phyloP scores from a whole-genome alignment of 2,113 vertebrate genomes.

The Boleophthalmus pectinirostris region DNA sequence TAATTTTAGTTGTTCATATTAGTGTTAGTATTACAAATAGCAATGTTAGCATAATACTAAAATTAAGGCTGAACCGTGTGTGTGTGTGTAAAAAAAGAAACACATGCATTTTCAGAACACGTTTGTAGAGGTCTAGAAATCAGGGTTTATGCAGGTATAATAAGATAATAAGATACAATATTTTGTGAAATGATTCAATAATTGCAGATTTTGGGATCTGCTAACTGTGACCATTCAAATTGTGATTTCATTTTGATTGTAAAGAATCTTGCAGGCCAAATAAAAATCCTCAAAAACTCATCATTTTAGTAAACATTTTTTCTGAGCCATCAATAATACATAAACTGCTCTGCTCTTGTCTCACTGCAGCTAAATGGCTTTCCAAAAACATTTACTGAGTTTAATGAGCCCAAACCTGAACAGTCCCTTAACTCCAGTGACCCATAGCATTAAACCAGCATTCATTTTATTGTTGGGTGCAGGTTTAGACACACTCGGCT shows the following conservation, averaged over 20 bases:
- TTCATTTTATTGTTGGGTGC: constrained; percentile 39
- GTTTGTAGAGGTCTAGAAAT: neutral
- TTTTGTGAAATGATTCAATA: neutral
- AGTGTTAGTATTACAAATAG: neutral
- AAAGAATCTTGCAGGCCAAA: neutral
- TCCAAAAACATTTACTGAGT: neutral
- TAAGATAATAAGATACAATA: no score
- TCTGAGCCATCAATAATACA: neutral
- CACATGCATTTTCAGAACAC: neutral
- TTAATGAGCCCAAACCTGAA: constrained; percentile 13
- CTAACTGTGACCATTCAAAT: neutral
- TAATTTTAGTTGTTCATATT: neutral
- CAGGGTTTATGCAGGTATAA: neutral
- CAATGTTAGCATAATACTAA: neutral
- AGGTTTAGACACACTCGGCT: constrained; percentile 51
- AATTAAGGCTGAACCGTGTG: neutral
- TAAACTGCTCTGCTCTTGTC: neutral
- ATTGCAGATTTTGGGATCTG: no score
- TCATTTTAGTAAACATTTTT: neutral
- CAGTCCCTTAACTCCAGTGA: neutral
- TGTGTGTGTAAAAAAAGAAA: neutral
- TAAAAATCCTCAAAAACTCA: neutral
- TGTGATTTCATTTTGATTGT: neutral
- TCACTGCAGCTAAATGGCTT: neutral
- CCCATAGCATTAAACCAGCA: constrained; percentile 9